Evolutionary conservation across 2,113 vertebrate species (phyloP), one percentile per base, ranked within the genome.

Genomic region (Nothobranchius kuhntae): DNA sequence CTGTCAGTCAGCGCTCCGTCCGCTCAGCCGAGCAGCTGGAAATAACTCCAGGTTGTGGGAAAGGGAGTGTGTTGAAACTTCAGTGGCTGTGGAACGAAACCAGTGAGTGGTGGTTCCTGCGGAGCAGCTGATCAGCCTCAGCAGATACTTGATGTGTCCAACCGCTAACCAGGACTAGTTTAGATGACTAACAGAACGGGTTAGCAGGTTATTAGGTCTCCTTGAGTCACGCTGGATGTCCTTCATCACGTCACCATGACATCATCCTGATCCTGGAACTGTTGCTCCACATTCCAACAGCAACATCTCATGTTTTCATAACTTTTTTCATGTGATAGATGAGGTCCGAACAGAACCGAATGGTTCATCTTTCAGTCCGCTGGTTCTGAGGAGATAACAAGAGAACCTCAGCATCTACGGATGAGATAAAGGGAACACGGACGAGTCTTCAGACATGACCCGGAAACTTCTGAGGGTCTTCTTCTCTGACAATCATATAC

Each of bases 31-130:
- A 53, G 35, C 50, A 53, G 50, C 61, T 53, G 50, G 44, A 44
- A 53, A 45, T 8, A 45, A 21, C 63, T n/a, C 21, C 1, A 65
- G 63, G 42, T 65, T 42, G 52, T 13, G 38, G 51, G 62, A 53
- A 53, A 17, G 52, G 53, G 40, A 55, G 24, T 45, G 63, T 65
- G 52, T 46, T 65, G 63, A 65, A 65, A 65, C 17, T 65, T 42
- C 52, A 13, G 63, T 17, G 24, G 52, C 52, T 55, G 26, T 52
- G 52, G 63, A 65, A 65, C 46, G 42, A 65, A 55, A 65, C 55
- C 63, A 46, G 44, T 65, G 52, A 46, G 52, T 65, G 42, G 55
- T 65, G 42, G 7, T 45, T 55, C 46, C 30, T 65, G 63, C 55
- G 35, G 54, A 54, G 54, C 63, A 9, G 40, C 52, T 42, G 35